Conservation (phyloP, 2,888 invertebrate species). For the Ochropacha duplaris region DNA sequence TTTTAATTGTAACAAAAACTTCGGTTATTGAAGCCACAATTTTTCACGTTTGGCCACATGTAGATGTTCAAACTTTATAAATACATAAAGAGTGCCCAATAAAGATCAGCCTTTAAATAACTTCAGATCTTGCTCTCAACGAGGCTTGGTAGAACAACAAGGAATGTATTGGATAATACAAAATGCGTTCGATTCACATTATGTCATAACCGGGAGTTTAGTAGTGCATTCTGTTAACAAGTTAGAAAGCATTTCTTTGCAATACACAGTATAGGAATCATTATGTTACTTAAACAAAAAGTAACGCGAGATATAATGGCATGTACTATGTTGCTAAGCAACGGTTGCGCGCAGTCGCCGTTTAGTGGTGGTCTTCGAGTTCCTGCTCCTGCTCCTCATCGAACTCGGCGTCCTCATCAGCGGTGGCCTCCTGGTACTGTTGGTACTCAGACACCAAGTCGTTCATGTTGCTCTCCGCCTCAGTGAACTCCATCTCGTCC, state of each 20-base stretch:
- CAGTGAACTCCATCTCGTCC: slow-evolving; percentile 97
- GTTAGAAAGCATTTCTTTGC: slow-evolving; percentile 76
- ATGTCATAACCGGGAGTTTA: slow-evolving; percentile 66
- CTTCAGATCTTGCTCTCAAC: slow-evolving; percentile 68
- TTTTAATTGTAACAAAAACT: slow-evolving; percentile 65
- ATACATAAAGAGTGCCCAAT: slow-evolving; percentile 61
- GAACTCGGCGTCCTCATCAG: slow-evolving; percentile 91
- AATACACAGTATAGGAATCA: slow-evolving; percentile 72
- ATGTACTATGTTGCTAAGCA: slow-evolving; percentile 55
- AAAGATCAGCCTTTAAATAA: slow-evolving; percentile 69
- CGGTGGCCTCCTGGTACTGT: slow-evolving; percentile 95
- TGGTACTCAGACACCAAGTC: slow-evolving; percentile 95
- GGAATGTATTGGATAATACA: slow-evolving; percentile 67
- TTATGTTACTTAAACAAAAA: slow-evolving; percentile 70
- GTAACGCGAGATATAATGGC: slow-evolving; percentile 76
- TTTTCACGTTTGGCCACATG: slow-evolving; percentile 56
- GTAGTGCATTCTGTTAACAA: slow-evolving; percentile 77
- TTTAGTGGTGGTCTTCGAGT: slow-evolving; percentile 82
- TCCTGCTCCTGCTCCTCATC: slow-evolving; percentile 89
- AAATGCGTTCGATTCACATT: slow-evolving; percentile 54
- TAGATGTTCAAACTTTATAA: slow-evolving; percentile 54
- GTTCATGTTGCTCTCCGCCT: slow-evolving; percentile 98
- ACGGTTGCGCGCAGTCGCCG: slow-evolving; percentile 20
- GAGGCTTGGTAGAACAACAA: slow-evolving; percentile 57
- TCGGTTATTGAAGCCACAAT: slow-evolving; percentile 75